A percentile compares a stretch with the other conserved stretches of the same genome.
Evolutionary conservation across 2,113 vertebrate genomes (phyloP).

Genomic region (Cinclus mexicanus): DNA sequence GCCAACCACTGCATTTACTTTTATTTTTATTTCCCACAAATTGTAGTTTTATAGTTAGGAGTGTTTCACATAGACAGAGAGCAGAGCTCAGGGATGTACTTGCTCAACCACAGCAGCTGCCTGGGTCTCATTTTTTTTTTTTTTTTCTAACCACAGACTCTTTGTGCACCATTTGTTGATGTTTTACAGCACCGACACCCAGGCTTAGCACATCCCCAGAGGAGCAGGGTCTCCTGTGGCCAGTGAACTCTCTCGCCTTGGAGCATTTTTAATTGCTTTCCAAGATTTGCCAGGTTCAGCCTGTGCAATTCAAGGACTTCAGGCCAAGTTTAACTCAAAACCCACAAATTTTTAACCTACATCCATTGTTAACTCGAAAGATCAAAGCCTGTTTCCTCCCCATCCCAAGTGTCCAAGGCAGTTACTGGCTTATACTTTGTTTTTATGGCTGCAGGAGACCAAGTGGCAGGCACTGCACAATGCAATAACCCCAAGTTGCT

Average conservation of each 20-base stretch:
- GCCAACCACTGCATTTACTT: neutral
- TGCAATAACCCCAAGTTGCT: neutral
- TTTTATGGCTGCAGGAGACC: neutral
- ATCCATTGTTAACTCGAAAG: neutral
- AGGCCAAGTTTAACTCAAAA: neutral
- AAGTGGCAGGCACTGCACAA: fast-evolving
- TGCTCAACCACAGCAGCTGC: neutral
- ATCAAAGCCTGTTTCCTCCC: neutral
- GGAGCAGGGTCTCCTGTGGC: neutral
- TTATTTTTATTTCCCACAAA: neutral
- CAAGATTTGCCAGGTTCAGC: neutral
- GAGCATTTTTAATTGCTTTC: neutral
- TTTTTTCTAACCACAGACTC: neutral
- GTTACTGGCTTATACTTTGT: neutral
- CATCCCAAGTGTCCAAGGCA: neutral
- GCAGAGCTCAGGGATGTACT: neutral
- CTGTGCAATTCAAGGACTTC: neutral
- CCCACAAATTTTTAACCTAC: neutral
- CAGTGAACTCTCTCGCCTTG: neutral
- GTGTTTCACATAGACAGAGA: fast-evolving
- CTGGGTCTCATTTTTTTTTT: neutral
- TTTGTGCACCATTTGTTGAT: neutral
- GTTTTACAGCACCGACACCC: neutral
- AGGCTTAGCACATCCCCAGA: neutral
- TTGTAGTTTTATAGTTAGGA: neutral